Evolutionary conservation across 2,888 invertebrate genomes (phyloP).

Genomic region (Prionchulus punctatus): DNA sequence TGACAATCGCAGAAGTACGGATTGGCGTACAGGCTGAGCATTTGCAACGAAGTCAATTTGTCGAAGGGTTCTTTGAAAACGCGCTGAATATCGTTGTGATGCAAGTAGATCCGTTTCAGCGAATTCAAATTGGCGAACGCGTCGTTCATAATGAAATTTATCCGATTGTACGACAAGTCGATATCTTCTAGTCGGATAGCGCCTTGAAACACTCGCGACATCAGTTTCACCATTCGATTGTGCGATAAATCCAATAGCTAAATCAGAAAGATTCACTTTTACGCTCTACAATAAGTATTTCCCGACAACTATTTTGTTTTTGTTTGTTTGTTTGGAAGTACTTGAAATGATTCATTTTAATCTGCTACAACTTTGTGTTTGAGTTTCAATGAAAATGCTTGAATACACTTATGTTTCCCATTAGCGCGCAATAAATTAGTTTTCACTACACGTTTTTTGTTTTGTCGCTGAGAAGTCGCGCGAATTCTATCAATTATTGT

Average conservation of each 20-base stretch:
- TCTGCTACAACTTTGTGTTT: too few relatives aligned
- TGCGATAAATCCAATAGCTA: constrained; percentile 8
- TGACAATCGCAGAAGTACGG: constrained; percentile 69
- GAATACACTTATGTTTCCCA: too few relatives aligned
- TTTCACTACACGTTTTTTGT: too few relatives aligned
- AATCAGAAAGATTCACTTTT: too few relatives aligned
- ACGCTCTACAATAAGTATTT: too few relatives aligned
- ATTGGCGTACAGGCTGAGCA: constrained; percentile 69
- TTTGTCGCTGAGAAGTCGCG: too few relatives aligned
- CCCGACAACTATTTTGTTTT: too few relatives aligned
- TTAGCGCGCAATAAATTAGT: too few relatives aligned
- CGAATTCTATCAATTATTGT: too few relatives aligned
- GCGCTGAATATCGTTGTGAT: constrained; percentile 2
- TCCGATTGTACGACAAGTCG: constrained; percentile 10
- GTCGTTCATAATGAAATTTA: constrained; percentile 3
- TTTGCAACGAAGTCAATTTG: constrained; percentile 49
- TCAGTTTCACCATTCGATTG: constrained; percentile 8
- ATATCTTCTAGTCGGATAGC: constrained; percentile 3
- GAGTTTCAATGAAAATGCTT: too few relatives aligned
- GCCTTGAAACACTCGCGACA: not conserved
- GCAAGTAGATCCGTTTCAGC: constrained; percentile 5
- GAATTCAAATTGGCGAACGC: constrained; percentile 2
- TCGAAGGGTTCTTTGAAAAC: not conserved
- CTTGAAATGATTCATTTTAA: too few relatives aligned
- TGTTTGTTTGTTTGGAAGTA: too few relatives aligned